Base-by-base conservation (phyloP, 1,140 invertebrate species). In the Papilio xuthus region DNA sequence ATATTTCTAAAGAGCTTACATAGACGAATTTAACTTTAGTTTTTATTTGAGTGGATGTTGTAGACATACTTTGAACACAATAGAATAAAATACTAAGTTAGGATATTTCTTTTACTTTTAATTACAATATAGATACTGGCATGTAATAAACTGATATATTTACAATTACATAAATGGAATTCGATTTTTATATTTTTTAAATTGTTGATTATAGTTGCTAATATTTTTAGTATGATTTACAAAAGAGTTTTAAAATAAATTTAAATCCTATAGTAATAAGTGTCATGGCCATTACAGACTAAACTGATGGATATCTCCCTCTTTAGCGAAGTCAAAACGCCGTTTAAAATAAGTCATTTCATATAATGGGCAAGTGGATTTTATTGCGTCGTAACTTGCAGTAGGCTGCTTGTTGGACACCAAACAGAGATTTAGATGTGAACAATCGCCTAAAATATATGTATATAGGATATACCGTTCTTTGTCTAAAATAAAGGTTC, bases 381-480 rank as follows among this genome's bases (percentile, higher is more conserved):
- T 74, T 74, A 74, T 74, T 74, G 47, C 72, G 72, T 47, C 15
- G 72, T 74, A 56, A 74, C 44, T 74, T 74, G 72, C 72, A 74
- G 72, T 74, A 74, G 72, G 44, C 26, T 9, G 44, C 47, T 50
- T 74, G 72, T 74, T 74, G 44, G 44, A 73, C 42, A 74, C 72
- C 15, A 74, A 74, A 53, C 72, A 53, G 72, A 50, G 72, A 74
- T 53, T 74, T 74, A 74, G 50, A 53, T 73, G 71, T 26, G 37
- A 73, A 73, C 71, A 73, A 73, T 73, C 23, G 41, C 20, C 42
- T 47, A 50, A 73, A 73, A 73, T 73, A 73, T 73, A 44, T 20
- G 71, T 42, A 72, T 9, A 42, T 26, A 26, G 42, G 20, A 26
- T 47, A 73, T 50, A 13, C 18, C 60, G 23, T 12, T 26, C 60